These are phyloP conservation scores for Argyra leucocephala DNA, from an alignment of 2,888 invertebrate genomes.

Conservation along the genomic window DNA sequence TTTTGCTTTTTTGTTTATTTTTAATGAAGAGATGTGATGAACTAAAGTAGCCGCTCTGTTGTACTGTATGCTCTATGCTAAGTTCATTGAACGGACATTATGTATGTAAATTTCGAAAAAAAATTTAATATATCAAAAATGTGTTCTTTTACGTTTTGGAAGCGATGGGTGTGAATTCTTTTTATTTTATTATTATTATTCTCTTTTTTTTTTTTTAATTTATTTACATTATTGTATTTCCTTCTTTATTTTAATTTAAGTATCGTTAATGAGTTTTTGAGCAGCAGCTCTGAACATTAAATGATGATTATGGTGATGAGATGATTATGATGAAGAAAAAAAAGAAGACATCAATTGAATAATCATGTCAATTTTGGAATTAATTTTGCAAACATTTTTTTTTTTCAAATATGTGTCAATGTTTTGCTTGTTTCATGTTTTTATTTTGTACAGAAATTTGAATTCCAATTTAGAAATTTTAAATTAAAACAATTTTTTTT, in stretches of 20 bases:
- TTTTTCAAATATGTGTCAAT: too few species aligned
- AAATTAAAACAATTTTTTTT: too few species aligned
- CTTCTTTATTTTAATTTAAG: neutral
- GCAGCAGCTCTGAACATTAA: neutral
- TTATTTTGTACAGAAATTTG: too few species aligned
- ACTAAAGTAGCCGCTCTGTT: too few species aligned
- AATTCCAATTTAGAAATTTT: too few species aligned
- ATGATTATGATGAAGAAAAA: neutral
- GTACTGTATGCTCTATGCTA: neutral
- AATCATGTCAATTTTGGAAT: neutral
- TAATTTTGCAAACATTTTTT: neutral
- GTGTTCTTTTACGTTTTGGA: neutral
- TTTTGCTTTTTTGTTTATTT: too few species aligned
- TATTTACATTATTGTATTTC: neutral
- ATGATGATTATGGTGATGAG: too few species aligned
- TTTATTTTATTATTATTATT: neutral
- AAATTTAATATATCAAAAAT: too few species aligned
- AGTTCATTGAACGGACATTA: neutral
- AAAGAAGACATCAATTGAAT: too few species aligned
- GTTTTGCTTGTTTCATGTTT: too few species aligned
- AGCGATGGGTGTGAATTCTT: neutral
- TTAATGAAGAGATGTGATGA: too few species aligned
- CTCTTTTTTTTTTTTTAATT: neutral
- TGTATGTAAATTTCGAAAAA: neutral
- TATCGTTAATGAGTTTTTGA: neutral